Base-by-base conservation (phyloP, 2,797 vertebrate genomes). In the Podarcis lilfordi region DNA sequence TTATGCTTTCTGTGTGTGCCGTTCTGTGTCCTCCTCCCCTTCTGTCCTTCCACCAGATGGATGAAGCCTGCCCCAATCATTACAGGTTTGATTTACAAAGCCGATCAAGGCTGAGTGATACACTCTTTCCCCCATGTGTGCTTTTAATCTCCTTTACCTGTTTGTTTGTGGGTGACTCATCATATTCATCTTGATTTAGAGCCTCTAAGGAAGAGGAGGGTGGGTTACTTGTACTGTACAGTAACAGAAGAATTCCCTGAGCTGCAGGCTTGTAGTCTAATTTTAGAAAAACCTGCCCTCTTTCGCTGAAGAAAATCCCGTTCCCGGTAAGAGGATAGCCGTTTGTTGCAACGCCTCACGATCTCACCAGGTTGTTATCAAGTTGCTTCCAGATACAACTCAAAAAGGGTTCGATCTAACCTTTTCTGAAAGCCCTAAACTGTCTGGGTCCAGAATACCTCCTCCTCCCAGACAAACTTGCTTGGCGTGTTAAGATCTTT, bases 121-220 rank as follows among this genome's bases (percentile, higher is more conserved):
- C 25, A 59, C 66, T 72, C 27, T 19, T 68, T 27, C 43, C 32
- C 77, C 40, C 45, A 19, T n/a, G 76, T 10, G 19, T 82, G 80
- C 74, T 87, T 90, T 92, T 79, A 45, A 86, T 75, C 86, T 55
- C 50, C 32, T 79, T 76, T 86, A 80, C 91, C 84, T 77, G 82
- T 77, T 72, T 64, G 32, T 50, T 84, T 75, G 45, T 55, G 29
- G 74, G 21, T 74, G 74, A 43, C 17, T 89, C 89, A 7, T 40
- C 66, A 32, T 71, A 43, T 84, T 84, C 32, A 64, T 61, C 64
- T 43, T 61, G 66, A 80, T 71, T 88, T 72, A 84, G 1, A n/a
- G 75, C 45, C 37, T 32, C 37, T 19, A 55, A 1, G 0, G 2
- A 55, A 27, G 64, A 79, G n/a, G 27, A 3, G 64, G 61, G 45